Evolutionary conservation across 2,888 invertebrate genomes (phyloP), one percentile per base, ranked within the genome.

Genomic region (Rhamnusium bicolor): DNA sequence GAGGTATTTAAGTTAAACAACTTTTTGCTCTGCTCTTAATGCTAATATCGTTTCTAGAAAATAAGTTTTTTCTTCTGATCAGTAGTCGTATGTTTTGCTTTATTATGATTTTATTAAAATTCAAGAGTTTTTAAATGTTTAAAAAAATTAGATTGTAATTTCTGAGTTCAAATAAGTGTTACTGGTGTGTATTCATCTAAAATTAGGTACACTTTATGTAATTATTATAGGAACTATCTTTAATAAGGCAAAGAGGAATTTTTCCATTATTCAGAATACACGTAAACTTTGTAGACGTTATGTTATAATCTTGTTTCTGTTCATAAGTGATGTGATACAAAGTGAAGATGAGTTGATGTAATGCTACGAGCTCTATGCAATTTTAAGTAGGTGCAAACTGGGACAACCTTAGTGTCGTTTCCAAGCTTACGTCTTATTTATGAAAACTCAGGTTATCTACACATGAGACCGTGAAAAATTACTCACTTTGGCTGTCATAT

Each of bases 341-440:
- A 46, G 40, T 61, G 47, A 19, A 8, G 46, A 32, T 47, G 12
- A 61, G 21, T 61, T 46, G 21, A 61, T 46, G 40, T 61, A 61
- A 46, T 21, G 61, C 14, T 29, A 21, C 61, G 12, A 47, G n/a
- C 46, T 61, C 46, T 19, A 47, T 61, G 61, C 61, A 61, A 61
- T 61, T 61, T 61, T 61, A 61, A 61, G 61, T 47, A 47, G 16
- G 29, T 60, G 32, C 60, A 60, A 60, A 18, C 32, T 60, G 60
- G 16, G 60, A 32, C 40, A 40, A 16, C 5, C 18, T 29, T 19
- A 51, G 51, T 16, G 60, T 46, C 40, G 60, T 19, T n/a, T 32
- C 14, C 24, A 12, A 40, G 63, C 27, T 63, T 14, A 46, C 63
- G 51, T 47, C 40, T 63, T 49, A 63, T 27, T 40, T 51, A 27